A percentile compares a stretch with the other conserved stretches of the same genome.
phyloP scores from a whole-genome alignment of 2,797 vertebrate species.

The Chanos chanos region DNA sequence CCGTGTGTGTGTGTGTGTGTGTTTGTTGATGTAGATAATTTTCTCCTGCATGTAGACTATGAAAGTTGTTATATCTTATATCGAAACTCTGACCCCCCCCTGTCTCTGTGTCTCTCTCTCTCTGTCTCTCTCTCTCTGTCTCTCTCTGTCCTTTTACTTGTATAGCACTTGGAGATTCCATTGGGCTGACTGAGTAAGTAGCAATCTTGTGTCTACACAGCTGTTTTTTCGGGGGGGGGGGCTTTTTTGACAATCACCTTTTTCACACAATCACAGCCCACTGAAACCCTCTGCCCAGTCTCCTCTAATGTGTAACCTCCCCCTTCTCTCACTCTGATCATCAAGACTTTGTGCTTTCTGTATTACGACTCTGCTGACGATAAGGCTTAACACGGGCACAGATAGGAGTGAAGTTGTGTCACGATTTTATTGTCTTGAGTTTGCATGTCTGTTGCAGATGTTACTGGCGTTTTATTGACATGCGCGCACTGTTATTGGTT shows the following conservation, averaged over 20 bases:
- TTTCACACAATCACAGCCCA: not conserved
- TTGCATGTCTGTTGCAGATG: not conserved
- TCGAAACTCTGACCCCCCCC: too few relatives aligned
- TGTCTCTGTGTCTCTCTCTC: too few relatives aligned
- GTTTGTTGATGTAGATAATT: too few relatives aligned
- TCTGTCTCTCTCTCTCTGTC: too few relatives aligned
- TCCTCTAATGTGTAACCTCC: slow-evolving; percentile 27
- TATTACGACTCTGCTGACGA: too few relatives aligned
- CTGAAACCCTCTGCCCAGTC: not conserved
- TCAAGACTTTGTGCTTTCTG: slow-evolving; percentile 40
- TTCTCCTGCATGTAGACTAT: too few relatives aligned
- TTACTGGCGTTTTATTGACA: not conserved
- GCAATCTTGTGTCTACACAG: slow-evolving; percentile 1
- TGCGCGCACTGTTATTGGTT: slow-evolving; percentile 8
- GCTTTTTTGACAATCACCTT: not conserved
- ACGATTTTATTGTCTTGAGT: not conserved
- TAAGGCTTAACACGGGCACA: slow-evolving; percentile 19
- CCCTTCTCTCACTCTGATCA: not conserved
- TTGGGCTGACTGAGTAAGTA: slow-evolving; percentile 61
- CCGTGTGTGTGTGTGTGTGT: too few relatives aligned
- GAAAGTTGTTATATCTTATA: too few relatives aligned
- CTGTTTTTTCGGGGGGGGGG: too few relatives aligned
- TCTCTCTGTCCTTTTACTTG: not conserved
- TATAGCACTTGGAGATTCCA: slow-evolving; percentile 47
- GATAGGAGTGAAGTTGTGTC: slow-evolving; percentile 16